Conservation (phyloP, 2,113 vertebrate species). For the Rostratula benghalensis region DNA sequence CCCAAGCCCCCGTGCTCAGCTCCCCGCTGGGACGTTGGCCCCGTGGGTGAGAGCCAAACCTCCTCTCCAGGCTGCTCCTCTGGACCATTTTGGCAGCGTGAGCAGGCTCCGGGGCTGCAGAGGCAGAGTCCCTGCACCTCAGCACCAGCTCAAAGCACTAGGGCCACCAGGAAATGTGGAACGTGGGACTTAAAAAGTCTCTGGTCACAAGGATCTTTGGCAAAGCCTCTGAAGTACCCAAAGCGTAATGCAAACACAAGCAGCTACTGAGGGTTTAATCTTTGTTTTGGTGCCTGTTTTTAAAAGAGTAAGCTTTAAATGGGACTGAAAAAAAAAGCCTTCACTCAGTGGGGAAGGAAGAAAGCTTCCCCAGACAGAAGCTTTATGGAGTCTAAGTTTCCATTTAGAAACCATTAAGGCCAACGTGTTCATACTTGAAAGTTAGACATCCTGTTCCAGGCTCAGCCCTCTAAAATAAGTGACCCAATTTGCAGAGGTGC, state of each 20-base stretch:
- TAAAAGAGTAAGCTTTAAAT: neutral
- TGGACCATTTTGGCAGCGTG: fast-evolving
- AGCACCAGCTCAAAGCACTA: neutral
- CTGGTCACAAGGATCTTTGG: conserved; percentile 13
- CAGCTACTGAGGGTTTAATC: conserved; percentile 4
- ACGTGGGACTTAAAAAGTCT: neutral
- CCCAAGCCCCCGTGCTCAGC: fast-evolving
- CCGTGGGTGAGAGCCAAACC: neutral
- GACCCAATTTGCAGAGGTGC: conserved; percentile 44
- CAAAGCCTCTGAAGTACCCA: neutral
- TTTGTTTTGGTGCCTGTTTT: neutral
- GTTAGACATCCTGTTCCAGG: conserved; percentile 55
- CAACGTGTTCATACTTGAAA: conserved; percentile 32
- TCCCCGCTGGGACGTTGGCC: neutral
- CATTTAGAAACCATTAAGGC: conserved; percentile 57
- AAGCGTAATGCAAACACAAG: neutral
- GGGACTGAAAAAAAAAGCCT: conserved; percentile 22
- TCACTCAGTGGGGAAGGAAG: neutral
- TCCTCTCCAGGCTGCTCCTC: neutral
- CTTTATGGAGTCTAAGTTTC: conserved; percentile 25
- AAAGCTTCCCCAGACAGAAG: conserved; percentile 35
- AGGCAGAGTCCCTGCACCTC: neutral
- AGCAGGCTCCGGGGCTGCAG: fast-evolving
- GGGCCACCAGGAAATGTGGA: neutral
- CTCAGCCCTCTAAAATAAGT: conserved; percentile 49